Evolutionary conservation across 2,888 invertebrate genomes (phyloP), one percentile per base, ranked within the genome.

Genomic region (Drosophila diplacantha): DNA sequence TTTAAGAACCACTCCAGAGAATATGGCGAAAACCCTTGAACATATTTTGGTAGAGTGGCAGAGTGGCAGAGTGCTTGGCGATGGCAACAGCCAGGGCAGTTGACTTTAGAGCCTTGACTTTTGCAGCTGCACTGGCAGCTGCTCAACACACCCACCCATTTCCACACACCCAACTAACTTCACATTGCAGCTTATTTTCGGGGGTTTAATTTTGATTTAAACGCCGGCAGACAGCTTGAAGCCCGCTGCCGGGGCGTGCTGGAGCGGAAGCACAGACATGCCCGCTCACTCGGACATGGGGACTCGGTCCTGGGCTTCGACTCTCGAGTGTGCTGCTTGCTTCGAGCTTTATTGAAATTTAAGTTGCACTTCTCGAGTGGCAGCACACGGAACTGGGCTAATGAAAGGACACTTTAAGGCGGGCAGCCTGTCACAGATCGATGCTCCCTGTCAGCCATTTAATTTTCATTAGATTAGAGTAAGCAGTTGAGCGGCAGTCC

Each of bases 151-250:
- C 29, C 47, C 47, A 22, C 34, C 26, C 24, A 4, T 12, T 7
- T 11, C 14, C n/a, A 11, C n/a, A 14, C 18, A 24, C 22, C 32
- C 9, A 34, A 20, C 53, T 49, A 18, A 29, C 51, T 34, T 44
- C 65, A 39, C 38, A 49, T 24, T n/a, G 37, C 53, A 72, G 75
- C 71, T 75, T 77, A 73, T 72, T 81, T 83, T 78, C 46, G 75
- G 70, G 67, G 68, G 70, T 67, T 81, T 81, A 83, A 81, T 83
- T 80, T 80, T 80, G 83, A 83, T 81, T 83, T 80, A 83, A 80
- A 81, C 69, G 81, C 71, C 68, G 56, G 64, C 69, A 66, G 80
- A 81, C 80, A 81, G 67, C 74, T 81, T 58, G 69, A 69, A 81
- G 65, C 65, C 70, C 71, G 52, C 68, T 72, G 72, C 44, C 26